These are phyloP conservation scores for Enteromius mattozi DNA, from an alignment of 2,797 vertebrate genomes.

Conservation along the genomic window DNA sequence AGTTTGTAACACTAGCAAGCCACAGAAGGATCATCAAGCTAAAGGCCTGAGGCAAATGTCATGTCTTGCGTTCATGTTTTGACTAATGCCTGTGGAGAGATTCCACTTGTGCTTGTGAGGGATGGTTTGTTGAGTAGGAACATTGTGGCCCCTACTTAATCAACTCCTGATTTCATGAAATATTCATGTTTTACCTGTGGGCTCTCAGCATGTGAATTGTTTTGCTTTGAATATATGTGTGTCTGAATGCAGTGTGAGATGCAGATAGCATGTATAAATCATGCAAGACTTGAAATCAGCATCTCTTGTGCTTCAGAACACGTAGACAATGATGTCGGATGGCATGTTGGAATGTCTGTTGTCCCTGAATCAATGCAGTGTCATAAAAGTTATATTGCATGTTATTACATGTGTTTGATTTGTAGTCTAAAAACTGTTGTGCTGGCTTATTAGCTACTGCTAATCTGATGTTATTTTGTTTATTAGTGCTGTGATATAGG, in stretches of 20 bases:
- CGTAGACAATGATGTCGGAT: constrained; percentile 32
- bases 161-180: constrained; percentile 78
- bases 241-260: constrained; percentile 22
- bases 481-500: neutral
- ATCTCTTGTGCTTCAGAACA: constrained; percentile 58
- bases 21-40: constrained; percentile 21
- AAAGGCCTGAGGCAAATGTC: constrained; percentile 32
- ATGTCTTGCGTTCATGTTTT: constrained; percentile 30
- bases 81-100: constrained; percentile 46
- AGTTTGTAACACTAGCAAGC: constrained; percentile 21
- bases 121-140: constrained; percentile 65
- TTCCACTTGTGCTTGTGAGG: constrained; percentile 35
- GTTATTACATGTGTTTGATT: neutral
- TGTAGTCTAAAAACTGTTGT: neutral
- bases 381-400: constrained; percentile 1
- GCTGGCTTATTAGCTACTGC: neutral
- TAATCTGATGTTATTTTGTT: neutral
- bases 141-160: constrained; percentile 69
- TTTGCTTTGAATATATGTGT: constrained; percentile 56
- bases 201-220: constrained; percentile 60
- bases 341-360: constrained; percentile 6
- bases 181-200: constrained; percentile 72
- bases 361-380: constrained; percentile 23
- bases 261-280: constrained; percentile 62
- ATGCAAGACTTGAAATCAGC: constrained; percentile 64